Percentiles rank a stretch among this genome's conserved stretches.
These are phyloP conservation scores for Creontiades dilutus DNA, from an alignment of 2,888 invertebrate genomes.

Conservation along the genomic window DNA sequence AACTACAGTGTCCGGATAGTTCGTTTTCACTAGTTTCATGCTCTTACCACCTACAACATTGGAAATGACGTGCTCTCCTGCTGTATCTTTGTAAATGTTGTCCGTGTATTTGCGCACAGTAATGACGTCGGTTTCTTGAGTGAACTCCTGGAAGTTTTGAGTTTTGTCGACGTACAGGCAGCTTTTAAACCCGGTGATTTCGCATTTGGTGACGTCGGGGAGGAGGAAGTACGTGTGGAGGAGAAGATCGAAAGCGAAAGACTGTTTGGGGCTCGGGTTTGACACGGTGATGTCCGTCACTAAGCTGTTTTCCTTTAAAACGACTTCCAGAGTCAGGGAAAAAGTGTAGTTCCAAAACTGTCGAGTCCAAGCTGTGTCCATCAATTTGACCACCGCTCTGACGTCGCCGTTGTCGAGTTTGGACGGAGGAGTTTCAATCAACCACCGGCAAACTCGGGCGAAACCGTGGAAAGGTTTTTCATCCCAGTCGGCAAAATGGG, in stretches of 20 bases:
- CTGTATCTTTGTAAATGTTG: constrained; percentile 29
- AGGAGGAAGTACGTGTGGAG: constrained; percentile 55
- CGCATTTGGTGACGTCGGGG: constrained; percentile 24
- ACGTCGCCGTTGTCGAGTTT: constrained; percentile 48
- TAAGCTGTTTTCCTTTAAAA: constrained; percentile 27
- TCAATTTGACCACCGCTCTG: constrained; percentile 10
- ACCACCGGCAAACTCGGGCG: constrained; percentile 63
- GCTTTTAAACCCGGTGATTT: constrained; percentile 38
- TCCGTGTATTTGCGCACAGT: constrained; percentile 55
- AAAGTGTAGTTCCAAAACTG: constrained; percentile 57
- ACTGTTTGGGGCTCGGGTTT: constrained; percentile 41
- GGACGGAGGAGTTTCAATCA: constrained; percentile 29
- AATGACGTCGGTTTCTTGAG: constrained; percentile 29
- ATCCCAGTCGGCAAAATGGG: constrained; percentile 57
- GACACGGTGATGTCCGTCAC: constrained; percentile 30
- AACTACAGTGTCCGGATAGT: constrained; percentile 58
- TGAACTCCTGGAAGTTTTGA: constrained; percentile 40
- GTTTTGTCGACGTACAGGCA: constrained; percentile 36
- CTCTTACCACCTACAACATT: background rate
- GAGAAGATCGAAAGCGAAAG: constrained; percentile 26
- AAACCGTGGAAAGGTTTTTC: constrained; percentile 68
- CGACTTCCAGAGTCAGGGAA: background rate
- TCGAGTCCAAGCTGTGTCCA: constrained; percentile 49
- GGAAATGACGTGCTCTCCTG: background rate
- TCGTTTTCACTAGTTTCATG: constrained; percentile 23